A percentile compares a stretch with the other conserved stretches of the same genome.
phyloP scores from a whole-genome alignment of 2,797 vertebrate genomes.

The Podargus strigoides region DNA sequence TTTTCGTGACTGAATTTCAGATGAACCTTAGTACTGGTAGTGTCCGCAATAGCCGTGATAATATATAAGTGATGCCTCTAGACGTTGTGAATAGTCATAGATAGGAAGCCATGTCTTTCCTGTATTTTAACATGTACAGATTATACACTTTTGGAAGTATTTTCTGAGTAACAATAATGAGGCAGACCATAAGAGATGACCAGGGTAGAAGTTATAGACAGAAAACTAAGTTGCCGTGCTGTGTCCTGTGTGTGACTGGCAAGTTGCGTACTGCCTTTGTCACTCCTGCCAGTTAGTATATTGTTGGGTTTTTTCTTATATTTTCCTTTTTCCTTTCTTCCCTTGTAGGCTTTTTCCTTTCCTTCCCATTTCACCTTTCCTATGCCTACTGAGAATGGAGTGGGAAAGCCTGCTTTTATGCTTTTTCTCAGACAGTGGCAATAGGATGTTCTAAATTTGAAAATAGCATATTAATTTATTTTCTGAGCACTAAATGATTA shows the following conservation, averaged over 20 bases:
- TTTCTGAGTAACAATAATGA: background rate
- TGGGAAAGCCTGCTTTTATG: background rate
- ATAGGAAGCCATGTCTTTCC: background rate
- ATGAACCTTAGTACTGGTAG: background rate
- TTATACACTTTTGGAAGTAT: background rate
- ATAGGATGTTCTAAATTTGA: background rate
- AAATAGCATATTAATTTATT: background rate
- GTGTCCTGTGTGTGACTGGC: accelerated
- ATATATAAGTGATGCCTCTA: background rate
- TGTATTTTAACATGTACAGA: background rate
- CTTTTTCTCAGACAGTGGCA: background rate
- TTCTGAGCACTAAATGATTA: background rate
- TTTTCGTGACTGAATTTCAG: background rate
- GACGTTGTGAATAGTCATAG: background rate
- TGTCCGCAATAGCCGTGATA: background rate
- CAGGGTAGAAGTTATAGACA: background rate
- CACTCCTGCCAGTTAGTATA: background rate
- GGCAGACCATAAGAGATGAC: background rate
- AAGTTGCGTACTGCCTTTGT: background rate
- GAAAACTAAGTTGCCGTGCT: background rate
- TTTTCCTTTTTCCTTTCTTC: background rate
- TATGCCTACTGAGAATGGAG: background rate
- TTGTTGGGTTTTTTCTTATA: background rate
- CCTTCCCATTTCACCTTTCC: background rate
- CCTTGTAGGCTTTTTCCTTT: background rate